Conservation (phyloP, 2,888 invertebrate species). For the Cantharis lateralis region DNA sequence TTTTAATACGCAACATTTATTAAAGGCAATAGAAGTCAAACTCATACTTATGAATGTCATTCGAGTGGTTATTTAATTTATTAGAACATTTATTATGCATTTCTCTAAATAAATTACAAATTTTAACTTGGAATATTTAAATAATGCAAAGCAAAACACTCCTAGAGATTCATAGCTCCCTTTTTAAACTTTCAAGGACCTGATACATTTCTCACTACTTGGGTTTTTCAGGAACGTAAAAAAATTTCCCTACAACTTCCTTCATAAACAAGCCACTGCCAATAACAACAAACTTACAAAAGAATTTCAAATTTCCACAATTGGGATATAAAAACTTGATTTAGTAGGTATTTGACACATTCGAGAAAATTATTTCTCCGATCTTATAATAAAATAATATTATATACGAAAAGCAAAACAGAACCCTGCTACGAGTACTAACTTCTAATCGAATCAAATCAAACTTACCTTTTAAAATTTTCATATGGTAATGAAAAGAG, state of each 20-base stretch:
- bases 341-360: not conserved
- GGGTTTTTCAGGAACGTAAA: not conserved
- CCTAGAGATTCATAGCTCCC: not conserved
- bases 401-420: no score
- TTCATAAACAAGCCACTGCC: not conserved
- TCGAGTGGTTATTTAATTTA: no score
- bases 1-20: no score
- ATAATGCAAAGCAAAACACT: not conserved
- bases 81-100: not conserved
- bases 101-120: not conserved
- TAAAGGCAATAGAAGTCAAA: no score
- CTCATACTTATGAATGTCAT: no score
- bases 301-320: not conserved
- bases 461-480: not conserved
- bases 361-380: not conserved
- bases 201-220: not conserved
- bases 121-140: no score
- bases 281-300: not conserved
- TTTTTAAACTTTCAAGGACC: not conserved
- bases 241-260: not conserved
- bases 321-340: not conserved
- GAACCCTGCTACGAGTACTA: not conserved
- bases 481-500: conserved; percentile 8
- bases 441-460: not conserved
- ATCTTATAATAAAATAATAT: no score